Conservation (phyloP, 2,797 vertebrate species). For the Pogonophryne albipinna region DNA sequence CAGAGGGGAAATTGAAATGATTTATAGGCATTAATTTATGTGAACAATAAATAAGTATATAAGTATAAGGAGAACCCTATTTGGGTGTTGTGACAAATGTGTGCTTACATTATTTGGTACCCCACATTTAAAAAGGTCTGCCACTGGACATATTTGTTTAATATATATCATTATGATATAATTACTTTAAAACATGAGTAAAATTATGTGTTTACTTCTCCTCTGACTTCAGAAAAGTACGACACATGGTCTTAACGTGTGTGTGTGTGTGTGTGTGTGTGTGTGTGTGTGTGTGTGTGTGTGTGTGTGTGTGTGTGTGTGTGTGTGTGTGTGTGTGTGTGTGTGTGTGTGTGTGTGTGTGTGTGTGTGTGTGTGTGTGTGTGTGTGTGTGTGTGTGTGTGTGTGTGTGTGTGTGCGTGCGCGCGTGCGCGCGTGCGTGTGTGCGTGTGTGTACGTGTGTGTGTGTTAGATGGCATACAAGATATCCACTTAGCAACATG, state of each 20-base stretch:
- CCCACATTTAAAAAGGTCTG: too few relatives aligned
- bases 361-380: neutral
- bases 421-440: too few relatives aligned
- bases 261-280: neutral
- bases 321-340: neutral
- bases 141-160: too few relatives aligned
- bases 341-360: neutral
- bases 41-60: too few relatives aligned
- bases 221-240: neutral
- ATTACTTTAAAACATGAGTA: neutral
- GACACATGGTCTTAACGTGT: neutral
- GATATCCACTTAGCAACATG: slow-evolving; percentile 19
- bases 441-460: neutral
- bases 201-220: neutral
- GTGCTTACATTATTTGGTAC: too few relatives aligned
- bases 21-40: too few relatives aligned
- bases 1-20: too few relatives aligned
- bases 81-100: too few relatives aligned
- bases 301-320: neutral
- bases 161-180: neutral
- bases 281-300: neutral
- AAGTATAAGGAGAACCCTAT: too few relatives aligned
- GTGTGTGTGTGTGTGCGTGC: neutral
- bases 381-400: neutral
- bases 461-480: neutral